Base-by-base conservation (phyloP, 2,888 invertebrate genomes). In the Alcis repandata region DNA sequence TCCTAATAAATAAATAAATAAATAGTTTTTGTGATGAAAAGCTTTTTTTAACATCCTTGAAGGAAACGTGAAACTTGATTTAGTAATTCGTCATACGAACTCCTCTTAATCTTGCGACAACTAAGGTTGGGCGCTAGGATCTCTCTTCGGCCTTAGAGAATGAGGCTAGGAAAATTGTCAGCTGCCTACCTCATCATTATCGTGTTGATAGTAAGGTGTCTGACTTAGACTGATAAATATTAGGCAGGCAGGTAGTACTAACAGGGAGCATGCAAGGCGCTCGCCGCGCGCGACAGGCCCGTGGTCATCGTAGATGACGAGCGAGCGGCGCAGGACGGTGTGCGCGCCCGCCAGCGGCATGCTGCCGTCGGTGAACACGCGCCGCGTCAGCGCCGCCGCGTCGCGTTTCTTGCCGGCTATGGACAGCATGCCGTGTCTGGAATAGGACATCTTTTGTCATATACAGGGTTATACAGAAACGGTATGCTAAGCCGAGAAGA, bases 271-370 rank as follows among this genome's bases (percentile, higher is more conserved):
- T 0, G 97, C 98, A 82, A 98, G 92, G 68, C 98, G 91, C 86
- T 98, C 97, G 13, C 98, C 98, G 71, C 98, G 91, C 0, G 98
- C 98, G 68, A 96, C 95, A 0, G 98, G 98, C 0, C 97, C 97
- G 80, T 96, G 95, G 81, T 98, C 98, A 82, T 97, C 98, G 79
- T 97, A 97, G 53, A 99, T 94, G 1, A 98, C 97, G 36, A 99
- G 89, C 8, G 98, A 97, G 84, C 96, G 96, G 53, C 97, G 97
- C 77, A 98, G 82, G 77, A 98, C 94, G 70, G 95, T 95, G 79
- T 95, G 91, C 15, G 94, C 94, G 13, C 98, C 98, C 10, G 95
- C 95, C 9, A 99, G 90, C 0, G 97, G 96, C 36, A 98, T 78
- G 77, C 95, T 94, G 0, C 95, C 89, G 86, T 98, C 98, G 0